These are phyloP conservation scores for Stegodyphus dumicola DNA, from an alignment of 1,140 invertebrate species.

Conservation along the genomic window DNA sequence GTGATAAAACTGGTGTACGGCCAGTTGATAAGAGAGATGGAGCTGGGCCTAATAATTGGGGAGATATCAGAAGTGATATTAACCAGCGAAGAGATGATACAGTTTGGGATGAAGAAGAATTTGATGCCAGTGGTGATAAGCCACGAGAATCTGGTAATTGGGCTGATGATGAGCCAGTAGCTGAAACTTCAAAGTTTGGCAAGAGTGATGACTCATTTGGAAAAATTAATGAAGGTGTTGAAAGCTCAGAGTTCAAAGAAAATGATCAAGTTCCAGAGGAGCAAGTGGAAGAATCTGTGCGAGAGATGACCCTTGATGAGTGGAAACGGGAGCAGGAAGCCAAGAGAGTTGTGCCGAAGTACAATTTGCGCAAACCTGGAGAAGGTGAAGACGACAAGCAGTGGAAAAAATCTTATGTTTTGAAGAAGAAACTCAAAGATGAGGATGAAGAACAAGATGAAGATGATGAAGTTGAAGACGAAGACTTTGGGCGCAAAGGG, in stretches of 20 bases:
- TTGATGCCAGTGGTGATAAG: conserved; percentile 19
- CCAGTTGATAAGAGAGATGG: conserved; percentile 93
- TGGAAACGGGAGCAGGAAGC: conserved; percentile 83
- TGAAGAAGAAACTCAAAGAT: conserved; percentile 83
- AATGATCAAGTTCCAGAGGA: conserved; percentile 58
- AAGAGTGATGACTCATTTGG: neutral
- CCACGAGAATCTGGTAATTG: conserved; percentile 3
- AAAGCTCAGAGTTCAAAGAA: conserved; percentile 11
- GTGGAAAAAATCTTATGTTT: conserved; percentile 91
- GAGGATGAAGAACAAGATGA: conserved; percentile 73
- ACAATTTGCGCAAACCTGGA: conserved; percentile 89
- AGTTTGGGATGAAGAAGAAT: conserved; percentile 43
- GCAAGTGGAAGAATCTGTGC: conserved; percentile 63
- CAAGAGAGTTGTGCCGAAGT: conserved; percentile 75
- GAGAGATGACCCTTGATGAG: conserved; percentile 86
- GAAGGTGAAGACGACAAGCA: conserved; percentile 90
- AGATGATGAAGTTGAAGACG: conserved; percentile 69
- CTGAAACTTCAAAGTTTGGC: conserved; percentile 1
- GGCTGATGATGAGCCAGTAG: conserved; percentile 1
- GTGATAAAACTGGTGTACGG: conserved; percentile 94
- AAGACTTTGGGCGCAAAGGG: conserved; percentile 81
- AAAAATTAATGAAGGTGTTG: neutral
- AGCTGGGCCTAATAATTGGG: conserved; percentile 95
- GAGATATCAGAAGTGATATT: conserved; percentile 87
- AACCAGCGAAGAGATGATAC: conserved; percentile 5